These are phyloP conservation scores for Spodoptera exigua DNA, from an alignment of 2,888 invertebrate genomes.

Conservation along the genomic window DNA sequence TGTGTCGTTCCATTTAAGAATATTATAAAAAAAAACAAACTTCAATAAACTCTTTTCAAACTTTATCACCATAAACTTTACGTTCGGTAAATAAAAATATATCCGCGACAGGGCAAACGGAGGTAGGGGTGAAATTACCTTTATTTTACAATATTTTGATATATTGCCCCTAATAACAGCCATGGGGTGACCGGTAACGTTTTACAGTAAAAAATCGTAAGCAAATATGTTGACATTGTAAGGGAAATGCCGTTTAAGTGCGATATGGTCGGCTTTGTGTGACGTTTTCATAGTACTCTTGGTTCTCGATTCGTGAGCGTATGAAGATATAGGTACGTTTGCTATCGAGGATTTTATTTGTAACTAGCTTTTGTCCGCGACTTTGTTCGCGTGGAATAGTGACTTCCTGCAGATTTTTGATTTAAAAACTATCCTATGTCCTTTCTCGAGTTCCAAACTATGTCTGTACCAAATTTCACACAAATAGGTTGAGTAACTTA, in stretches of 20 bases:
- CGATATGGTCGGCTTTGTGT: slow-evolving; percentile 48
- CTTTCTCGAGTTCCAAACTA: too few relatives aligned
- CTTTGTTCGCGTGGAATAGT: too few relatives aligned
- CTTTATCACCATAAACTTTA: slow-evolving; percentile 49
- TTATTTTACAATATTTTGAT: slow-evolving; percentile 84
- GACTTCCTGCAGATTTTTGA: too few relatives aligned
- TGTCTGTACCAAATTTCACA: too few relatives aligned
- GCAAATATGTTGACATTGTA: slow-evolving; percentile 75
- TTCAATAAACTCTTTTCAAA: slow-evolving; percentile 47
- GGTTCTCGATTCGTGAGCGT: slow-evolving; percentile 47
- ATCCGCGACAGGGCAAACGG: slow-evolving; percentile 69
- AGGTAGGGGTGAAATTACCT: slow-evolving; percentile 76
- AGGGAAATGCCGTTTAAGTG: slow-evolving; percentile 74
- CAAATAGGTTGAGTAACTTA: too few relatives aligned
- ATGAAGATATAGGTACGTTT: too few relatives aligned
- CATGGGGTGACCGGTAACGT: slow-evolving; percentile 66
- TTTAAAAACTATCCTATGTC: too few relatives aligned
- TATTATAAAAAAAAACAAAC: too few relatives aligned
- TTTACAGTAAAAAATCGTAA: slow-evolving; percentile 83
- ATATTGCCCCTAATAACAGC: slow-evolving; percentile 86
- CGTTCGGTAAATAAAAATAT: slow-evolving; percentile 61
- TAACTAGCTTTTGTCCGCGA: too few relatives aligned
- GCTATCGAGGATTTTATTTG: too few relatives aligned
- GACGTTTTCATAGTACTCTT: slow-evolving; percentile 53
- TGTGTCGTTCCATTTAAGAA: too few relatives aligned